Evolutionary conservation across 1,140 invertebrate genomes (phyloP).

Genomic region (Drosophila gunungcola): DNA sequence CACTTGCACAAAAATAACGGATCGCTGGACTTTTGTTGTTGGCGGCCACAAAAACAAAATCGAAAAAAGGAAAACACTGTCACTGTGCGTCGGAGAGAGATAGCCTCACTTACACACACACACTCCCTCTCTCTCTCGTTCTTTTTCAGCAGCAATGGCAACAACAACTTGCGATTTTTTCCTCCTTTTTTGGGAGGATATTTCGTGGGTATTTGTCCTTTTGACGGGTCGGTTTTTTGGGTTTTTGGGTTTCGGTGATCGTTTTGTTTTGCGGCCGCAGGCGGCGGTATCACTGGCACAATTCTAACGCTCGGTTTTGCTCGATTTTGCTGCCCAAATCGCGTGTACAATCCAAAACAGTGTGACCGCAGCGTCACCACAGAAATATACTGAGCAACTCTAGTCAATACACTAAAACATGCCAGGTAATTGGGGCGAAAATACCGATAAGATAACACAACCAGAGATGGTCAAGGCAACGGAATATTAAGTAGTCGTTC

Average conservation of each 20-base stretch:
- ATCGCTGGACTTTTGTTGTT: conserved; percentile 36
- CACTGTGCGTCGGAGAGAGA: conserved; percentile 33
- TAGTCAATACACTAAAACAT: neutral
- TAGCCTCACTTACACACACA: conserved; percentile 12
- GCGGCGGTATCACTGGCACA: conserved; percentile 47
- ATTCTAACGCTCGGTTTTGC: conserved; percentile 46
- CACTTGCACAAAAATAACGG: conserved; percentile 37
- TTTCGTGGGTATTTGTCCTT: neutral
- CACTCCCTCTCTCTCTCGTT: conserved; percentile 23
- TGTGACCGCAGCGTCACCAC: conserved; percentile 33
- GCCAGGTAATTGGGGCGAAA: neutral
- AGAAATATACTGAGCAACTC: neutral
- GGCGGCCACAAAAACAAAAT: conserved; percentile 27
- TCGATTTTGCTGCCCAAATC: conserved; percentile 49
- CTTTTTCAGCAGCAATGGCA: conserved; percentile 25
- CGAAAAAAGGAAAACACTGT: conserved; percentile 47
- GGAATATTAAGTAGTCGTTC: too few relatives aligned
- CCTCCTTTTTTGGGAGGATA: conserved; percentile 12
- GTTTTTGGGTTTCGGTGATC: conserved; percentile 22
- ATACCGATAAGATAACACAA: neutral
- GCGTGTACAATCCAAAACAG: conserved; percentile 63
- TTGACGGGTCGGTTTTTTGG: neutral
- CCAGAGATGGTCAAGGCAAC: neutral
- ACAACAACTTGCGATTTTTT: conserved; percentile 27
- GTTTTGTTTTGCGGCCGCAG: conserved; percentile 22